Evolutionary conservation across 2,888 invertebrate species (phyloP).

Genomic region (Andrena camellia): DNA sequence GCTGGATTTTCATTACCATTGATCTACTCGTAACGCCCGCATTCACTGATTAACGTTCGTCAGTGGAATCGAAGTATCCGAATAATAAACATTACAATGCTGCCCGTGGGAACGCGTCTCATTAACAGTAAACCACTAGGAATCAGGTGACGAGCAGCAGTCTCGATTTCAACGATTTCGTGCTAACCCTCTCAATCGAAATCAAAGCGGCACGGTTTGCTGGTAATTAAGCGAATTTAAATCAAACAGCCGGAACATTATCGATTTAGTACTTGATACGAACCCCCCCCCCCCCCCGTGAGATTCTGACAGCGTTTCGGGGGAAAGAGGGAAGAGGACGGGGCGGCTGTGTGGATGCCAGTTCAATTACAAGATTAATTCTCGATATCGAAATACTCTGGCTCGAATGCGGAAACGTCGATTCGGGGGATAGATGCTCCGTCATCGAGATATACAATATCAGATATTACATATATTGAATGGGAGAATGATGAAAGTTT

Average conservation of each 20-base stretch:
- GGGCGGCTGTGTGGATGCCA: not conserved
- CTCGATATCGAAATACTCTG: constrained; percentile 16
- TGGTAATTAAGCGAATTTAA: constrained; percentile 27
- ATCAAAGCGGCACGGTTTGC: constrained; percentile 4
- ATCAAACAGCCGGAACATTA: constrained; percentile 9
- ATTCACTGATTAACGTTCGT: too few relatives aligned
- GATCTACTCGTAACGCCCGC: too few relatives aligned
- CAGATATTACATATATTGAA: constrained; percentile 17
- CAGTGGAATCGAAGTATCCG: too few relatives aligned
- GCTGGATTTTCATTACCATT: too few relatives aligned
- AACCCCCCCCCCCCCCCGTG: not conserved
- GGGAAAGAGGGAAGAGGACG: too few relatives aligned
- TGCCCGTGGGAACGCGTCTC: not conserved
- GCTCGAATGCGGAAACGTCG: constrained; percentile 12
- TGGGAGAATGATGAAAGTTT: not conserved
- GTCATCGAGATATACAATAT: constrained; percentile 21
- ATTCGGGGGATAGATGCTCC: constrained; percentile 1
- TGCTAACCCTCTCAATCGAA: not conserved
- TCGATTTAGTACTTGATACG: constrained; percentile 15
- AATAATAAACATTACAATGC: too few relatives aligned
- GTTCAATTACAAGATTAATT: constrained; percentile 33
- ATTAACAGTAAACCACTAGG: too few relatives aligned
- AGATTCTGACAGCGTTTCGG: constrained; percentile 2
- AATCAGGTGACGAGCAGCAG: not conserved
- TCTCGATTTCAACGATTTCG: not conserved